These are phyloP conservation scores for Harpalus rufipes DNA, from an alignment of 2,888 invertebrate genomes.

Conservation along the genomic window DNA sequence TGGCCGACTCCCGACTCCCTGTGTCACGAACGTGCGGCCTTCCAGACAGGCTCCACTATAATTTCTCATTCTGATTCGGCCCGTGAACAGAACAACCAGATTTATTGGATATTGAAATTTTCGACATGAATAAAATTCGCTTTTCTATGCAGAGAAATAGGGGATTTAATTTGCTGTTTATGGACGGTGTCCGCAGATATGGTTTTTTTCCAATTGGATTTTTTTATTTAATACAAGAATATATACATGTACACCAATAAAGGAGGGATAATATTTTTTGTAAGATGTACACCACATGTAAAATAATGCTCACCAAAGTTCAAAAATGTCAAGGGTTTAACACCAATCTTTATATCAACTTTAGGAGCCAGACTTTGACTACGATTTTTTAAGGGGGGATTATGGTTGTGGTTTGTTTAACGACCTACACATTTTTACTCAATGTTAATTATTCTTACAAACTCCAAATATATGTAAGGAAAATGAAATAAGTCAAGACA, in stretches of 20 bases:
- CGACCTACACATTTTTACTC: too few species aligned
- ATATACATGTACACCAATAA: background rate
- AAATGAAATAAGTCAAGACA: too few species aligned
- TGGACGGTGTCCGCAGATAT: background rate
- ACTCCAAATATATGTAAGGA: too few species aligned
- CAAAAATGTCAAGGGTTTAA: too few species aligned
- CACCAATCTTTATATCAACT: too few species aligned
- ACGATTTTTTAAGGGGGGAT: too few species aligned
- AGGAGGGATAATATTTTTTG: background rate
- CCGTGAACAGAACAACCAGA: constrained; percentile 37
- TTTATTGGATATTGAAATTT: constrained; percentile 62
- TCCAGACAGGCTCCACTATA: constrained; percentile 49
- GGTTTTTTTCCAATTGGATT: constrained; percentile 6
- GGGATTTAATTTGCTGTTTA: constrained; percentile 37
- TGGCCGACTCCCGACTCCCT: constrained; percentile 9
- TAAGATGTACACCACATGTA: too few species aligned
- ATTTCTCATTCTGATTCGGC: constrained; percentile 48
- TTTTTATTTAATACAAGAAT: background rate
- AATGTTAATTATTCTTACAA: too few species aligned
- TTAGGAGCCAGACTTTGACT: too few species aligned
- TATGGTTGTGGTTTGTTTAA: too few species aligned
- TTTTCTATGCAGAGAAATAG: constrained; percentile 39
- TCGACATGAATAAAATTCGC: constrained; percentile 44
- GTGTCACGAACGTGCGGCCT: constrained; percentile 54
- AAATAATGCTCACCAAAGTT: too few species aligned